Evolutionary conservation across 2,113 vertebrate species (phyloP), one percentile per base, ranked within the genome.

Genomic region (Myotis brandtii): DNA sequence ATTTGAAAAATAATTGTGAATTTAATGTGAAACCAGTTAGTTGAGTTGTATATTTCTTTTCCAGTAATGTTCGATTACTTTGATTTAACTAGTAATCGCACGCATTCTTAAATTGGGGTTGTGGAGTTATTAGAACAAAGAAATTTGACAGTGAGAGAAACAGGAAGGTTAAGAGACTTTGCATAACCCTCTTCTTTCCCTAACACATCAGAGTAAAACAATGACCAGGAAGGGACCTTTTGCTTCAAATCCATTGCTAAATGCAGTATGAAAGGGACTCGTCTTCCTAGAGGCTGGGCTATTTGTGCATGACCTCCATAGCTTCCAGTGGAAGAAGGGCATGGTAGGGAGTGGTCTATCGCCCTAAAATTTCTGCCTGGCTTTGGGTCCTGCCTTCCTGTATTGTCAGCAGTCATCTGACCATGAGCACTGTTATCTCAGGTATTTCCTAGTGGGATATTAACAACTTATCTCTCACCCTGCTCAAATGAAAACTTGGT

Each of bases 401-500:
- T 23, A 30, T 54, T 96, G 93, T 43, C 9, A 62, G 54, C 50
- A 79, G 43, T 86, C 83, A 32, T 77, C 34, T 70, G 75, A 86
- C 62, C 11, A 30, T 6, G 14, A 90, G 40, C 30, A 46, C 40
- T 62, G 54, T 21, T 82, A 40, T 66, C 64, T 69, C 43, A 48
- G 34, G 27, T 66, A 88, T 86, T 66, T 76, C 7, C 4, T 46
- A 34, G 3, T 34, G 37, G 6, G 25, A 93, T 46, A 30, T 1
- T 62, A 40, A 91, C 11, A 95, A 91, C 18, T 32, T 89, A 30
- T 81, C 81, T 93, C n/a, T 85, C 64, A 86, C 59, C 25, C 59
- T 50, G 76, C 40, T 89, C 30, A 92, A 50, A 86, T 85, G 17
- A 77, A 96, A 94, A 85, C n/a, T 40, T 52, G 20, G 27, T 72